Evolutionary conservation across 2,113 vertebrate species (phyloP), one percentile per base, ranked within the genome.

Genomic region (Herpailurus yagouaroundi): DNA sequence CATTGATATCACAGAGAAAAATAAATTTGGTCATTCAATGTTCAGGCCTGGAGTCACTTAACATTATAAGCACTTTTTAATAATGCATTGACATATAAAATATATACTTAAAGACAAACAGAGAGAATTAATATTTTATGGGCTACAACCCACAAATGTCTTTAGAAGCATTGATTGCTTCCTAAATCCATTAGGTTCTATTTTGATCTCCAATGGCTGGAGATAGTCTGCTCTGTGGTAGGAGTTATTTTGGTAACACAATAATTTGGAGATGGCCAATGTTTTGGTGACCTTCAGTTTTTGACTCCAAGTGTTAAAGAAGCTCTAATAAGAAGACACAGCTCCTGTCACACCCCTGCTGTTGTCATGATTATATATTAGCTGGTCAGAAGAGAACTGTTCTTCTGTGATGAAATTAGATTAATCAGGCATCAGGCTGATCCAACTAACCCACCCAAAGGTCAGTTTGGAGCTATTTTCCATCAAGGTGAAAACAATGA

Each of bases 41-140:
- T 69, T 96, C 83, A 57, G 48, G 87, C 98, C 97, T 98, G 98
- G 98, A 98, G 98, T 97, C 95, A 96, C 97, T 98, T 98, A 99
- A 98, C 95, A 98, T 96, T 97, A 96, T 95, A 98, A 95, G 95
- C 92, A 95, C 93, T 94, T 95, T 97, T 98, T 97, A 98, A 97
- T 95, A 98, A 98, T 91, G 95, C 97, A 98, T 99, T 98, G 98
- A 98, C 97, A 97, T 90, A 95, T 97, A 98, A 97, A 98, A 97
- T 63, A 97, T 93, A 97, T 96, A 93, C 98, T 98, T 98, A 97
- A 97, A 98, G 94, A 98, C 94, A 98, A 98, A 98, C 89, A 98
- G 64, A 98, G 98, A 96, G 85, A 88, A 98, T 99, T 98, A 99
- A 99, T 99, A 99, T 99, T 99, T 99, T 96, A 99, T 99, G 97